Percentiles rank a stretch among this genome's conserved stretches.
These are phyloP conservation scores for Prolemur simus DNA, from an alignment of 2,113 vertebrate species.

Conservation along the genomic window DNA sequence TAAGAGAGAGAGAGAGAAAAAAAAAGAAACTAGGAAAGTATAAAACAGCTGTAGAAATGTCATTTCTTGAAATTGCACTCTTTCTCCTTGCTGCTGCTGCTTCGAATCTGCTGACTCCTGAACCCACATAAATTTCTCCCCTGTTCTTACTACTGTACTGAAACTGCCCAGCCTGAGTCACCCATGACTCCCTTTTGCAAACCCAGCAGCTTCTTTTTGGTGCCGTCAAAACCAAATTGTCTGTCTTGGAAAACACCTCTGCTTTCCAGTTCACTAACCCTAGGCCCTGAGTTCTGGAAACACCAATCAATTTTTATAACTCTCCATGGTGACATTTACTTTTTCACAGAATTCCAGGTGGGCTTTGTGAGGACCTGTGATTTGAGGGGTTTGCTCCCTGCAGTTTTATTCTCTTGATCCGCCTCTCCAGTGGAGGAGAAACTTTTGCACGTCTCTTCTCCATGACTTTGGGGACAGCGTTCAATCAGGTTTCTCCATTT, in stretches of 20 bases:
- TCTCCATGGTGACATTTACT: not conserved
- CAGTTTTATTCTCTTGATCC: not conserved
- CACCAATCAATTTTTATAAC: not conserved
- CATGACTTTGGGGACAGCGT: not conserved
- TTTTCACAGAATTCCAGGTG: not conserved
- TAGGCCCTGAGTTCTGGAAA: not conserved
- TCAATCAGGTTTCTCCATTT: not conserved
- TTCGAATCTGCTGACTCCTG: not conserved
- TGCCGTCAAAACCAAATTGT: not conserved
- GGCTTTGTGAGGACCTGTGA: not conserved
- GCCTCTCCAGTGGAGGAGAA: not conserved
- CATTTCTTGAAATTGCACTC: not conserved
- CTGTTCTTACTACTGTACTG: not conserved
- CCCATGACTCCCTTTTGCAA: not conserved
- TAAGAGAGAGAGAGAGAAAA: not conserved
- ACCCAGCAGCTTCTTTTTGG: not conserved
- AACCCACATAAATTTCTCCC: not conserved
- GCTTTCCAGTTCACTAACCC: not conserved
- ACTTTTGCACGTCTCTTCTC: not conserved
- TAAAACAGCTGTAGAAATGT: not conserved
- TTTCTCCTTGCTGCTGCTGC: not conserved
- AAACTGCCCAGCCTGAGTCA: no score
- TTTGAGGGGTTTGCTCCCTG: not conserved
- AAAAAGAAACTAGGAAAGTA: not conserved
- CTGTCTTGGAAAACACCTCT: not conserved